Conservation (phyloP, 2,113 vertebrate species). For the Coracopsis vasa region DNA sequence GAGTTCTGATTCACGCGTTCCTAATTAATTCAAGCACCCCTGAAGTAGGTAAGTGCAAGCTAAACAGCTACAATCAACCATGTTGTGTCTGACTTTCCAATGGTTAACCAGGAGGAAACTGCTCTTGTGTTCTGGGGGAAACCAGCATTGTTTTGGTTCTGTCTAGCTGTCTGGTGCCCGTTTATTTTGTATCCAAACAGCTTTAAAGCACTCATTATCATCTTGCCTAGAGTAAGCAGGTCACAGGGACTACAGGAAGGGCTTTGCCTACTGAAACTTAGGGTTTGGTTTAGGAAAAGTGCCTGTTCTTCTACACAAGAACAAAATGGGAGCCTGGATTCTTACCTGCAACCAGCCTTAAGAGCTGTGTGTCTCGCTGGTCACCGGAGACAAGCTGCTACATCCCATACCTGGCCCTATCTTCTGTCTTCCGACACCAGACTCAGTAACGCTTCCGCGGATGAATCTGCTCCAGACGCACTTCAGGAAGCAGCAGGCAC, state of each 20-base stretch:
- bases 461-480: not conserved
- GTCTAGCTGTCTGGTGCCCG: not conserved
- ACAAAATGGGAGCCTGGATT: not conserved
- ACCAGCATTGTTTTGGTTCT: not conserved
- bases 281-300: not conserved
- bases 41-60: not conserved
- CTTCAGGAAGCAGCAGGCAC: too few relatives aligned
- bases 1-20: not conserved
- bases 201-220: not conserved
- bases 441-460: not conserved
- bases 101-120: not conserved
- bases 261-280: not conserved
- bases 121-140: not conserved
- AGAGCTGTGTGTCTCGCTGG: too few relatives aligned
- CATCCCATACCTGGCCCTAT: not conserved
- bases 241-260: not conserved
- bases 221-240: not conserved
- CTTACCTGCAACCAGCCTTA: not conserved
- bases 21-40: not conserved
- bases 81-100: fast-evolving
- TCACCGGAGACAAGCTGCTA: not conserved
- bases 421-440: not conserved
- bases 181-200: not conserved
- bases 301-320: not conserved
- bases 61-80: not conserved